Evolutionary conservation across 2,888 invertebrate genomes (phyloP), one percentile per base, ranked within the genome.

Genomic region (Acholoe squamosa): DNA sequence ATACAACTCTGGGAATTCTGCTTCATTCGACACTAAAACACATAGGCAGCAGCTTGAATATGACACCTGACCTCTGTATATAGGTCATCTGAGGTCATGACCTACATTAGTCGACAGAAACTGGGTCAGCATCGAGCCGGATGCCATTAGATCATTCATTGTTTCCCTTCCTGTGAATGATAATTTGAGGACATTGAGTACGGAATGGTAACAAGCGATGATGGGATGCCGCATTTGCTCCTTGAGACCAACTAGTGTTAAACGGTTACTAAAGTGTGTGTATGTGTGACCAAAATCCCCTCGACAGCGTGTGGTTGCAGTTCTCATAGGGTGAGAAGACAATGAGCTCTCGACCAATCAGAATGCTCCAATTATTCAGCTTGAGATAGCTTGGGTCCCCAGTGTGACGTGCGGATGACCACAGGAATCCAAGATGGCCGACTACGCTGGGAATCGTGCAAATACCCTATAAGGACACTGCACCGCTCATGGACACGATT

Each of bases 21-120:
- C 43, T 84, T 54, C 52, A 54, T 28, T 28, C 86, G 5, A 19
- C 52, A 86, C 86, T 25, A 84, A 84, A 34, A 84, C n/a, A 86
- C 86, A 86, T 7, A 86, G 56, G 54, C 86, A 86, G 56, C 86
- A 86, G 56, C 86, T 54, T 86, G 54, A 12, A 86, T 54, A 52
- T 14, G 56, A 86, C 80, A 22, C 80, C 16, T 16, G 14, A n/a
- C 33, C 34, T 22, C 34, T 34, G 80, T 33, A 80, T 34, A 43
- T 80, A 80, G 80, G 80, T 80, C 80, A 80, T 33, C 80, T 7
- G 71, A 71, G 71, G 80, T 34, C 86, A n/a, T 54, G 86, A 28
- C 25, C 86, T 22, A 14, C 12, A n/a, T n/a, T n/a, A 61, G 61
- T 3, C 7, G 22, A n/a, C 61, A n/a, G 22, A 22, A 51, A 25